Conservation (phyloP, 2,797 vertebrate genomes). For the Neosilurus hyrtlii region DNA sequence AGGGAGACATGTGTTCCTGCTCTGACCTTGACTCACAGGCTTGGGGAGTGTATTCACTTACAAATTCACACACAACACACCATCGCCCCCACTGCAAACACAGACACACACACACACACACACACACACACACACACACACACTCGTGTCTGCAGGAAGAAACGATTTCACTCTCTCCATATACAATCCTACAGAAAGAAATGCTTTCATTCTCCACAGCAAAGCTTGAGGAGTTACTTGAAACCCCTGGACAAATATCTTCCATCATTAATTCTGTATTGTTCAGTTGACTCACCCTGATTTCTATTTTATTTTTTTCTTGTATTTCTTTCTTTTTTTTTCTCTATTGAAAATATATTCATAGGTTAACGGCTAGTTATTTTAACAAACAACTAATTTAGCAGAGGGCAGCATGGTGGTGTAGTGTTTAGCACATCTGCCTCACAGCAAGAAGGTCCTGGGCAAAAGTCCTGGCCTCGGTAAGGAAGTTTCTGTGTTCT, state of each 20-base stretch:
- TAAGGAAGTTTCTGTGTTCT: no score
- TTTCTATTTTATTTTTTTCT: not conserved
- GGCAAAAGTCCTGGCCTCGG: no score
- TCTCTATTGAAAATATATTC: not conserved
- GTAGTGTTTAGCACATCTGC: no score
- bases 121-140: conserved; percentile 23
- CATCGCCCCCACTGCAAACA: not conserved
- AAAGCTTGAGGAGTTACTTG: conserved; percentile 40
- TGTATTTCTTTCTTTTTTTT: not conserved
- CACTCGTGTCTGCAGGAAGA: not conserved
- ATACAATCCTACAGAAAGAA: conserved; percentile 31
- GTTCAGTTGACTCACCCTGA: conserved; percentile 33
- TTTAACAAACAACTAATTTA: not conserved
- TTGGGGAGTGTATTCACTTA: conserved; percentile 31
- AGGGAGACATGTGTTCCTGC: conserved; percentile 61
- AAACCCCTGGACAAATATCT: conserved; percentile 32
- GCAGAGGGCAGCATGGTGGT: no score
- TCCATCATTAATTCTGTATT: conserved; percentile 39
- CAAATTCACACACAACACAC: conserved; percentile 38
- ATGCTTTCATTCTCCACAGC: conserved; percentile 43
- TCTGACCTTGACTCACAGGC: conserved; percentile 69
- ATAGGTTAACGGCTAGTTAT: not conserved
- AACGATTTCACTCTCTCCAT: conserved; percentile 35
- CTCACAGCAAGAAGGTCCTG: no score
- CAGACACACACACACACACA: not conserved